phyloP scores from a whole-genome alignment of 2,888 invertebrate species.

The Athripsodes cinereus region DNA sequence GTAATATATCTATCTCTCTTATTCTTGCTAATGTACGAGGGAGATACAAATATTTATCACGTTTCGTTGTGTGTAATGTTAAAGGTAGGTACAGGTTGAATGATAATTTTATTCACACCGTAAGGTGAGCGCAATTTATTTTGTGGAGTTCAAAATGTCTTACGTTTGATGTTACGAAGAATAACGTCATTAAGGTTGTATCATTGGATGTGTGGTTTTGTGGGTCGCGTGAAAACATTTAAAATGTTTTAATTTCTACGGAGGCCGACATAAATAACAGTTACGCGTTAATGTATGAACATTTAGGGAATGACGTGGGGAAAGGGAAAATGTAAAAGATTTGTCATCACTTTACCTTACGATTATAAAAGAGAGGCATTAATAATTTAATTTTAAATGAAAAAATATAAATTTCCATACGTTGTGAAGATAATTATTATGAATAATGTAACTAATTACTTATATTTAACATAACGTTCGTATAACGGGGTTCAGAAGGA shows the following conservation, averaged over 20 bases:
- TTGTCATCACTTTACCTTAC: too few relatives aligned
- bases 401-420: too few relatives aligned
- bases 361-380: too few relatives aligned
- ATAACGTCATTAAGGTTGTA: conserved; percentile 10
- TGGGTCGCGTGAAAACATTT: neutral
- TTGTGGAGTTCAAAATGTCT: conserved; percentile 6
- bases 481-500: too few relatives aligned
- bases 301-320: neutral
- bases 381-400: too few relatives aligned
- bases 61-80: neutral
- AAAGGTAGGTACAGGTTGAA: neutral
- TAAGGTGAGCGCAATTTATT: conserved; percentile 11
- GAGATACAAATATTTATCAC: neutral
- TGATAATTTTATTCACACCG: neutral
- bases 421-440: too few relatives aligned
- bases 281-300: neutral
- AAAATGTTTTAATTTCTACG: neutral
- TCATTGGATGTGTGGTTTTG: neutral
- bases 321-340: too few relatives aligned
- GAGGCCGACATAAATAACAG: neutral
- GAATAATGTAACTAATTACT: too few relatives aligned
- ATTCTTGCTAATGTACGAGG: neutral
- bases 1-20: neutral
- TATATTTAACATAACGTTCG: too few relatives aligned
- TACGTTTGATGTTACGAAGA: conserved; percentile 11